Conservation (phyloP, 2,797 vertebrate species). For the Prunella strophiata region DNA sequence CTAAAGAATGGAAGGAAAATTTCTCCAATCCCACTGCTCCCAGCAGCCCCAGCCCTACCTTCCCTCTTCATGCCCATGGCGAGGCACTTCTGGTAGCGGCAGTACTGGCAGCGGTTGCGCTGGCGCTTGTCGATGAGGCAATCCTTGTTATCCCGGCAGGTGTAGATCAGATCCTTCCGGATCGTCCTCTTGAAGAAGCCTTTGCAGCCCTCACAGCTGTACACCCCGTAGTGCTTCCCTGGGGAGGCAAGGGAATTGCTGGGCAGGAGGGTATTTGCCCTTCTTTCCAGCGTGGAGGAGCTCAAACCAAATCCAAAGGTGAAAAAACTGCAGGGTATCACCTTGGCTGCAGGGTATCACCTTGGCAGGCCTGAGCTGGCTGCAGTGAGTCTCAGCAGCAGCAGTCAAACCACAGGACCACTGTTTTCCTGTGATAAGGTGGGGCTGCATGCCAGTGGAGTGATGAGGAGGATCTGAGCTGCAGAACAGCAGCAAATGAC, state of each 20-base stretch:
- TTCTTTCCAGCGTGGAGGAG: accelerated
- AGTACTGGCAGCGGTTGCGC: conserved; percentile 95
- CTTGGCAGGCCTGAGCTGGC: not conserved
- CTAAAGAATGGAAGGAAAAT: not conserved
- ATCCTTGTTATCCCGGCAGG: conserved; percentile 92
- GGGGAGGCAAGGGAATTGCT: not conserved
- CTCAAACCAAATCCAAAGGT: not conserved
- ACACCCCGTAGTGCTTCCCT: conserved; percentile 94
- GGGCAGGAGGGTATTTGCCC: not conserved
- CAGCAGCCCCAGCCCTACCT: conserved; percentile 74
- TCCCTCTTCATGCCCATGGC: conserved; percentile 97
- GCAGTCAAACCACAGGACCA: not conserved
- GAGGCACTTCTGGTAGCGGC: conserved; percentile 92
- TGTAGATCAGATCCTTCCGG: conserved; percentile 92
- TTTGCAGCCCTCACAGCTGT: conserved; percentile 97
- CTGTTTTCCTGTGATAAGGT: not conserved
- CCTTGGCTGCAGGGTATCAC: not conserved
- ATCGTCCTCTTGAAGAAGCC: conserved; percentile 97
- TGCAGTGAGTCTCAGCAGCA: not conserved
- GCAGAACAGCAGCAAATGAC: not conserved
- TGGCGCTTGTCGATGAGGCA: conserved; percentile 97
- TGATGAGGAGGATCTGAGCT: not conserved
- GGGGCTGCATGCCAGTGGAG: not conserved
- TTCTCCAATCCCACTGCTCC: not conserved
- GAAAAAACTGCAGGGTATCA: not conserved